Base-by-base conservation (phyloP, 2,113 vertebrate genomes). In the Corydoras sp. region DNA sequence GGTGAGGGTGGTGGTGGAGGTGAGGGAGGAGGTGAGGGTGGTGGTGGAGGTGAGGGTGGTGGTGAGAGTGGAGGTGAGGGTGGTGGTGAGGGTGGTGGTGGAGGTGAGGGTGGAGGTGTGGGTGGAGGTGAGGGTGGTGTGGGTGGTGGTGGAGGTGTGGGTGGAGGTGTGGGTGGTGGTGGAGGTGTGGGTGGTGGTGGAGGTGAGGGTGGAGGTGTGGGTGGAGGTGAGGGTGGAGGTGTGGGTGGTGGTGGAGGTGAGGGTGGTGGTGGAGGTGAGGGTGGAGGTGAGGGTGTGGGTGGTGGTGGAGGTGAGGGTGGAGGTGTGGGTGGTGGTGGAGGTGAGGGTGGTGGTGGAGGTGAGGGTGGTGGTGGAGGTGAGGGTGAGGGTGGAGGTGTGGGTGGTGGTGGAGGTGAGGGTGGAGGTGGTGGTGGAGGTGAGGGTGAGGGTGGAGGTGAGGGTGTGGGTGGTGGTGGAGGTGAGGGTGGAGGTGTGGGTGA, bases 351-450 rank as follows among this genome's bases (percentile, higher is more conserved):
- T n/a, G n/a, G n/a, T n/a, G n/a, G n/a, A 71, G 13, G 12, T 30
- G 75, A 62, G 69, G 55, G 71, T 69, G 13, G 30, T n/a, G 13
- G 18, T 58, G 31, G 72, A 73, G 50, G n/a, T n/a, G n/a, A n/a
- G n/a, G n/a, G n/a, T n/a, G n/a, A n/a, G n/a, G n/a, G 49, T 58
- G 58, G 64, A 71, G 13, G 12, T 30, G 75, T 61, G 69, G 55
- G 71, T 69, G 13, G 30, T n/a, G 9, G n/a, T n/a, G n/a, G n/a
- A n/a, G n/a, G n/a, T n/a, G n/a, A n/a, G n/a, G n/a, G n/a, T n/a
- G n/a, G n/a, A n/a, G n/a, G n/a, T n/a, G n/a, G n/a, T n/a, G 13
- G 18, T 58, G 31, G 72, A 73, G 50, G n/a, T n/a, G n/a, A n/a
- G n/a, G n/a, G n/a, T n/a, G n/a, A n/a, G n/a, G n/a, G 49, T 58